Conservation (phyloP, 1,140 invertebrate genomes). For the Lepidurus arcticus region DNA sequence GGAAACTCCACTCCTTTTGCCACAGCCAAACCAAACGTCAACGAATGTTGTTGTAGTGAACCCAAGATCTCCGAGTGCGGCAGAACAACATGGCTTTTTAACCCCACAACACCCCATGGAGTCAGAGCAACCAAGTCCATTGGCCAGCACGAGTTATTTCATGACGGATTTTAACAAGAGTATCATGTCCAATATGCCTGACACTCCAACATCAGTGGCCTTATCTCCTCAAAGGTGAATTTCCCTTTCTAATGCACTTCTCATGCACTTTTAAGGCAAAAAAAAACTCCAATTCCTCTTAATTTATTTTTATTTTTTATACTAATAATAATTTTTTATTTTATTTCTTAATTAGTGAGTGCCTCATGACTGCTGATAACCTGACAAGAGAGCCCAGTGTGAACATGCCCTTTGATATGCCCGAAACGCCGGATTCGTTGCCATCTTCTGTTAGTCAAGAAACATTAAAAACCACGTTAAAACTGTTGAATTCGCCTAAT, state of each 20-base stretch:
- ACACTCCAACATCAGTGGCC: conserved; percentile 12
- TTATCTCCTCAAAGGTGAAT: not conserved
- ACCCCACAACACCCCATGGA: not conserved
- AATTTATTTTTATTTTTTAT: not conserved
- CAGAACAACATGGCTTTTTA: no score
- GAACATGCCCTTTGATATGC: conserved; percentile 34
- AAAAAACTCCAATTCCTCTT: not conserved
- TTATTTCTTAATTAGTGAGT: conserved; percentile 34
- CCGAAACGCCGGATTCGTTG: conserved; percentile 43
- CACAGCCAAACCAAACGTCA: not conserved
- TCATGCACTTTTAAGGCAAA: no score
- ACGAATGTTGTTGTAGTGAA: not conserved
- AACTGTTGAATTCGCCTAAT: conserved; percentile 33
- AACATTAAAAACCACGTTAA: conserved; percentile 33
- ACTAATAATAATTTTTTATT: not conserved
- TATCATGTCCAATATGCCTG: not conserved
- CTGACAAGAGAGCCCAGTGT: conserved; percentile 39
- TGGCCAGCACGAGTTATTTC: no score
- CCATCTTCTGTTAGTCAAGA: conserved; percentile 38
- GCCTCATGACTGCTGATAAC: conserved; percentile 42
- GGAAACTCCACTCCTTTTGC: not conserved
- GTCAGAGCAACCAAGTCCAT: not conserved
- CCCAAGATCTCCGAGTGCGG: not conserved
- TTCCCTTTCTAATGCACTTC: no score
- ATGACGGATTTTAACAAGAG: not conserved